phyloP scores from a whole-genome alignment of 2,113 vertebrate species.

The Ginglymostoma cirratum region DNA sequence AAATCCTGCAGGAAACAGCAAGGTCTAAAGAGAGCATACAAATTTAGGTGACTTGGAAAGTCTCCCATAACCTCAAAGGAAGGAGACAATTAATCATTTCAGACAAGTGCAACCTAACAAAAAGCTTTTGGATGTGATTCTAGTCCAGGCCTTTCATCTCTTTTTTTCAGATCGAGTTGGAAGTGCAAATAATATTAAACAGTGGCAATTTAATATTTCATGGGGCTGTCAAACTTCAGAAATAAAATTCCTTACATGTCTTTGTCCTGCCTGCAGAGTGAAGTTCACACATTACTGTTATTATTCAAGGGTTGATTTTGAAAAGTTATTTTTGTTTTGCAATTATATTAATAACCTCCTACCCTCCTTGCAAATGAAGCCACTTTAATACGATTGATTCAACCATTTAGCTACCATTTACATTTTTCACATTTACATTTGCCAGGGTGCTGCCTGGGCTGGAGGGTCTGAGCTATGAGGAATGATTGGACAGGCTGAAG shows the following conservation, averaged over 20 bases:
- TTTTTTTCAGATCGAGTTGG: not conserved
- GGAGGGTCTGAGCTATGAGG: no score
- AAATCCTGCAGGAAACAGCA: constrained; percentile 50
- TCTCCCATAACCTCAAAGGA: constrained; percentile 55
- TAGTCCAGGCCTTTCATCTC: not conserved
- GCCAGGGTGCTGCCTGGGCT: no score
- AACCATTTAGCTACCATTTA: not conserved
- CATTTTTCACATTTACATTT: no score
- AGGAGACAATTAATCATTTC: constrained; percentile 54
- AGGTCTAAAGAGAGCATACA: constrained; percentile 49
- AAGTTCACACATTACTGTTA: not conserved
- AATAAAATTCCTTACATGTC: not conserved
- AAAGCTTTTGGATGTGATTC: constrained; percentile 44
- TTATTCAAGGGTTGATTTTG: not conserved
- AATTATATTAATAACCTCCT: not conserved
- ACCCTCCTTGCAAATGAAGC: not conserved
- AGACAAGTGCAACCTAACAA: constrained; percentile 54
- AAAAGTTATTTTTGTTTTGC: not conserved
- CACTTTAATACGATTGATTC: not conserved
- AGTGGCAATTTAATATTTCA: constrained; percentile 1
- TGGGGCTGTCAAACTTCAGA: not conserved
- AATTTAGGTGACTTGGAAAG: constrained; percentile 54
- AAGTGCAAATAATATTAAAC: constrained; percentile 7
- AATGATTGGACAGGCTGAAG: no score
- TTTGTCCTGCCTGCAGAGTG: not conserved